These are phyloP conservation scores for Myxocyprinus asiaticus DNA, from an alignment of 2,113 vertebrate species.

Conservation along the genomic window DNA sequence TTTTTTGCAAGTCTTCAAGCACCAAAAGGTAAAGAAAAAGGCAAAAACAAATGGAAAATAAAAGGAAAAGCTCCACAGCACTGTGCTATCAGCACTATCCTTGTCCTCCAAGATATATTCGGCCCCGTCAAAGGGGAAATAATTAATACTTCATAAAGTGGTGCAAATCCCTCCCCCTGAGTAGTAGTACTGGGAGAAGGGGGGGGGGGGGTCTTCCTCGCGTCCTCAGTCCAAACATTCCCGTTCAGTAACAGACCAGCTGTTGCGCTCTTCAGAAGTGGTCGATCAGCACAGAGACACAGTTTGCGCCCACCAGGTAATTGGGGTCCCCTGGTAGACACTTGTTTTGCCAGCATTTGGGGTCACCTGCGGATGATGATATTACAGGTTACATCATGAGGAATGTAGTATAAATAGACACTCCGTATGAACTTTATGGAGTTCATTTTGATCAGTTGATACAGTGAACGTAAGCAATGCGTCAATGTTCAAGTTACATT, in stretches of 20 bases:
- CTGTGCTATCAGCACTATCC: not conserved
- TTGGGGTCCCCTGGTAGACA: slow-evolving; percentile 98
- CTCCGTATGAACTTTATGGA: too few species aligned
- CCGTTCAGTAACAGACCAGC: slow-evolving; percentile 86
- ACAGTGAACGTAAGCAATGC: too few species aligned
- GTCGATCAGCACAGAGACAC: slow-evolving; percentile 98
- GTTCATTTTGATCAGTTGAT: too few species aligned
- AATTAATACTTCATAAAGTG: slow-evolving; percentile 79
- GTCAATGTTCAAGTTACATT: not conserved
- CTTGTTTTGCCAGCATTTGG: slow-evolving; percentile 99
- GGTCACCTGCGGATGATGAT: slow-evolving; percentile 80
- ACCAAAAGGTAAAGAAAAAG: slow-evolving; percentile 62
- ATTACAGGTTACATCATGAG: slow-evolving; percentile 12
- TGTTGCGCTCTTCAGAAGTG: slow-evolving; percentile 92
- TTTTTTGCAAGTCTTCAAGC: slow-evolving; percentile 82
- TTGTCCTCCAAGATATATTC: slow-evolving; percentile 52
- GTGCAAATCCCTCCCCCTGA: slow-evolving; percentile 60
- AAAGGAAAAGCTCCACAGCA: slow-evolving; percentile 49
- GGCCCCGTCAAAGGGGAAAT: slow-evolving; percentile 58
- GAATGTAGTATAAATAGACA: too few species aligned
- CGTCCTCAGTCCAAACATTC: slow-evolving; percentile 70
- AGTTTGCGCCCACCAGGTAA: slow-evolving; percentile 99
- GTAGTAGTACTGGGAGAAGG: not conserved
- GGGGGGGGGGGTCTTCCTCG: slow-evolving; percentile 30
- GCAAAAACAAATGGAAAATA: slow-evolving; percentile 50